phyloP scores from a whole-genome alignment of 2,113 vertebrate genomes.

The Pterocles orientalis region DNA sequence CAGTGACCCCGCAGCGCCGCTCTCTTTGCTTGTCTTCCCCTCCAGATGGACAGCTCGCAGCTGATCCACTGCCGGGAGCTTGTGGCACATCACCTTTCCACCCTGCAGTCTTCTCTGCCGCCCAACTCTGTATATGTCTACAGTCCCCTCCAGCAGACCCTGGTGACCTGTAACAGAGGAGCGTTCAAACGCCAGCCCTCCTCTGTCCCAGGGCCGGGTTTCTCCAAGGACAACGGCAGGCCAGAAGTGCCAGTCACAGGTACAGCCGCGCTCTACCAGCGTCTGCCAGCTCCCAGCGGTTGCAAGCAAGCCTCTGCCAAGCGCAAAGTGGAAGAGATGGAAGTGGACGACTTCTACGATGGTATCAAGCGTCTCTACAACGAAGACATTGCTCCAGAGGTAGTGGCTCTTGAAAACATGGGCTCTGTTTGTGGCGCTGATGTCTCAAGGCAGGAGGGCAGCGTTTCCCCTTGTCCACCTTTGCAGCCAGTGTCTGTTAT shows the following conservation, averaged over 20 bases:
- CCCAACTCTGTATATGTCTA: conserved; percentile 97
- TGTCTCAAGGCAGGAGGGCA: conserved; percentile 79
- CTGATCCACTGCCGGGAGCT: conserved; percentile 94
- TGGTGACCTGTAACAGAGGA: conserved; percentile 79
- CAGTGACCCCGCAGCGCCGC: fast-evolving
- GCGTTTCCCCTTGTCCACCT: conserved; percentile 88
- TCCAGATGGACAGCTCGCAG: conserved; percentile 90
- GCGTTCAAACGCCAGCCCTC: conserved; percentile 71
- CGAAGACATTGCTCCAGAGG: conserved; percentile 83
- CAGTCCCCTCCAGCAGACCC: conserved; percentile 85
- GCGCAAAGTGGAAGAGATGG: conserved; percentile 97
- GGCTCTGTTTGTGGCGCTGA: conserved; percentile 71
- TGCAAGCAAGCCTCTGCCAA: conserved; percentile 88
- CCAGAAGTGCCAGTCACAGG: conserved; percentile 77
- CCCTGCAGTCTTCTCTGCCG: conserved; percentile 84
- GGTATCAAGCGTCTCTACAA: conserved; percentile 97
- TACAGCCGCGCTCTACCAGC: conserved; percentile 67
- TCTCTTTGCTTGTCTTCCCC: not conserved
- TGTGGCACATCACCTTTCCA: conserved; percentile 88
- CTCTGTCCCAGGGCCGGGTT: conserved; percentile 75
- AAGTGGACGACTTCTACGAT: conserved; percentile 95
- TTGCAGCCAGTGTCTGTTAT: conserved; percentile 88
- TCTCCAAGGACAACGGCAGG: conserved; percentile 77
- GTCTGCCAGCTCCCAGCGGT: conserved; percentile 70
- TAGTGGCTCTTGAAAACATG: conserved; percentile 65